Conservation (phyloP, 2,113 vertebrate genomes). For the Hippotragus niger region DNA sequence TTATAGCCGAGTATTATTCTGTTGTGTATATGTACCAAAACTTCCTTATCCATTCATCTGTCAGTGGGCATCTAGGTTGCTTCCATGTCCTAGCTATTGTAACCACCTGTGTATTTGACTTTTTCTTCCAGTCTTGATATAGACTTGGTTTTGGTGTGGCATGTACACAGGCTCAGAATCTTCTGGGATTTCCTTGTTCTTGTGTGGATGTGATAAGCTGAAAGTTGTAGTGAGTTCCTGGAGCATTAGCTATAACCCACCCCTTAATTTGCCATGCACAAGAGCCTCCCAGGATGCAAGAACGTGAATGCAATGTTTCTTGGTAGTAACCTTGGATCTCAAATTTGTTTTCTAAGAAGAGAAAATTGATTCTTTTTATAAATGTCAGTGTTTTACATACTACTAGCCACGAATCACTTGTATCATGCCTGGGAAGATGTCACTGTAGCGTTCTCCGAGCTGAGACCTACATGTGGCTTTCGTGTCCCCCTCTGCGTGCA, state of each 20-base stretch:
- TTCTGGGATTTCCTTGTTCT: background rate
- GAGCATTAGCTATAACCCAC: background rate
- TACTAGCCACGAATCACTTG: background rate
- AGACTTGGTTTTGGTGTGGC: background rate
- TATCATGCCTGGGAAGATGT: background rate
- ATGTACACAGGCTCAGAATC: background rate
- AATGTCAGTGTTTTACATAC: background rate
- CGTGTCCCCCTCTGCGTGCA: accelerated
- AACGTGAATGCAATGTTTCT: accelerated
- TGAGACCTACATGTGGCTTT: accelerated
- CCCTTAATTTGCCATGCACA: background rate
- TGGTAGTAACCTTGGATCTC: background rate
- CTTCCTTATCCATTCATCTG: background rate
- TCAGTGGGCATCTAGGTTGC: background rate
- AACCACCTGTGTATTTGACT: background rate
- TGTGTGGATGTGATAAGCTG: background rate
- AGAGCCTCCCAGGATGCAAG: background rate
- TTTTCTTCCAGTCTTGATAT: background rate
- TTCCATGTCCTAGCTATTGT: background rate
- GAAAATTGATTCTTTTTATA: background rate
- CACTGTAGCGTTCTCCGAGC: accelerated
- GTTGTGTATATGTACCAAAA: background rate
- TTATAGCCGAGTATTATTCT: background rate
- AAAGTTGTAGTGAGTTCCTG: background rate
- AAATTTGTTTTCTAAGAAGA: background rate